Evolutionary conservation across 2,797 vertebrate genomes (phyloP), one percentile per base, ranked within the genome.

Genomic region (Micromesistius poutassou): DNA sequence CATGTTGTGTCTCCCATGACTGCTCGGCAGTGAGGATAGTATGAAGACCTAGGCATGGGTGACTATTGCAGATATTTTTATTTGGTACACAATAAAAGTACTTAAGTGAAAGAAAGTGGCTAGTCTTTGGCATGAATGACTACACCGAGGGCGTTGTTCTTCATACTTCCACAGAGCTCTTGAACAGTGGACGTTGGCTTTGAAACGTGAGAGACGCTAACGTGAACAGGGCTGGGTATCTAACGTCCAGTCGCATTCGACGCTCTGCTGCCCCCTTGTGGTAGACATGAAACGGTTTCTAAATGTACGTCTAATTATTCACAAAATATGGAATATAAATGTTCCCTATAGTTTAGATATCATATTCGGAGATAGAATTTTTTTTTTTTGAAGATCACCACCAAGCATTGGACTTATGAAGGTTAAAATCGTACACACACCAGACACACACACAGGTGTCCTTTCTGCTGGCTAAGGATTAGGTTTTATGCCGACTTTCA

Each of bases 221-320:
- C 19, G 55, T 62, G 25, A 62, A 68, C 62, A 68, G 55, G 55
- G n/a, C n/a, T 2, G 62, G n/a, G n/a, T 1, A 5, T 16, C n/a
- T 9, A 12, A n/a, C 31, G 38, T 13, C 31, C 66, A 75, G 28
- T 71, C 19, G 30, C 66, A 66, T 70, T 75, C 55, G 74, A 88
- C 76, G 42, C 81, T 76, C 68, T 91, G 83, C 89, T 92, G 91
- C 91, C 91, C 89, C 83, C 94, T 93, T 83, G 87, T 81, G 12
- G 83, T 22, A 30, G 4, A 71, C 70, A 14, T 33, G 70, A 30
- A 71, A 2, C 8, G 6, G 4, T 22, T 71, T 71, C 30, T 71
- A 5, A 31, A 19, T 16, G 30, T n/a, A 16, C 8, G 70, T 22
- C 12, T 4, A 33, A 30, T 71, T 31, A 31, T 33, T 71, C 70